Evolutionary conservation across 2,888 invertebrate genomes (phyloP).

Genomic region (Acrobasis repandana): DNA sequence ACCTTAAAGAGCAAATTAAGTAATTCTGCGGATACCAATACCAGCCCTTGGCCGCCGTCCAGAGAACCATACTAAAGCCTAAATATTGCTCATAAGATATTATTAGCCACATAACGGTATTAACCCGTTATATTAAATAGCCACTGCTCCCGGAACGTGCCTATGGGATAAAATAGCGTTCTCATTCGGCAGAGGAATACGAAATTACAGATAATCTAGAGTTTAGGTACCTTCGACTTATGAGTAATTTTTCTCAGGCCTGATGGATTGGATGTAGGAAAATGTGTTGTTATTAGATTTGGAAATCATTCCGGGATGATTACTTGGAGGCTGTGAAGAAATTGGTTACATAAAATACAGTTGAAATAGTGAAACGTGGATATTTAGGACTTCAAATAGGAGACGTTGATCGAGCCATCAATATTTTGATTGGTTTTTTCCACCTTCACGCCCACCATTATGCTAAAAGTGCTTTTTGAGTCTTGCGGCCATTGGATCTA

Average conservation of each 20-base stretch:
- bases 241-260: neutral
- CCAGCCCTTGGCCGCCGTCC: neutral
- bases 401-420: too few species aligned
- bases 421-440: too few species aligned
- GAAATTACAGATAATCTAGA: neutral
- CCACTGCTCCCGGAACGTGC: constrained; percentile 8
- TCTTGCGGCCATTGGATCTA: too few species aligned
- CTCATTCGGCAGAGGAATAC: constrained; percentile 4
- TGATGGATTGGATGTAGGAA: neutral
- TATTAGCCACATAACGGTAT: constrained; percentile 6
- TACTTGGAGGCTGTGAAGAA: neutral
- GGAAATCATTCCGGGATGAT: neutral
- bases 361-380: too few species aligned
- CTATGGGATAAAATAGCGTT: neutral
- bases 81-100: constrained; percentile 1
- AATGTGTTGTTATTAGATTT: neutral
- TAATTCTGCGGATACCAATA: neutral
- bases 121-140: constrained; percentile 12
- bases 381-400: too few species aligned
- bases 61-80: neutral
- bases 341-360: too few species aligned
- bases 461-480: too few species aligned
- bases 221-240: neutral
- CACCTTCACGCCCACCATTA: too few species aligned
- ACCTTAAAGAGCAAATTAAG: neutral